A percentile compares a stretch with the other conserved stretches of the same genome.
phyloP scores from a whole-genome alignment of 1,140 invertebrate species.

The Dinoponera quadriceps region DNA sequence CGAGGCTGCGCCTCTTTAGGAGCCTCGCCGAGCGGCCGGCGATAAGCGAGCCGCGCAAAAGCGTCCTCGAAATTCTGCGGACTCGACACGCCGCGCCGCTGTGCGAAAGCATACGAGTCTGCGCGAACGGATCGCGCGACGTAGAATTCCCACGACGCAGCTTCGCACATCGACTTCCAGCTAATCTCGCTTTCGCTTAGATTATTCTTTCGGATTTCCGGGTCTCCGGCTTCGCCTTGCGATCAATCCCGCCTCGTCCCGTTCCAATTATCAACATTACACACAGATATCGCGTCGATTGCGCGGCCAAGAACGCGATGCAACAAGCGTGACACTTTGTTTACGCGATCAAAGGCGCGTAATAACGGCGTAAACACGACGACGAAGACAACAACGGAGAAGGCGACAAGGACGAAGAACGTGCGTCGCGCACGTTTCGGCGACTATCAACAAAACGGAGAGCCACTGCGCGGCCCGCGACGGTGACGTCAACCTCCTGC shows the following conservation, averaged over 20 bases:
- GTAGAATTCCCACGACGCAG: slow-evolving; percentile 50
- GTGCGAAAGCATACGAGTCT: slow-evolving; percentile 52
- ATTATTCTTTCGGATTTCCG: slow-evolving; percentile 21
- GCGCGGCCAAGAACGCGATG: too few species aligned
- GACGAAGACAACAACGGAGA: too few species aligned
- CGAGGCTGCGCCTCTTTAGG: background rate
- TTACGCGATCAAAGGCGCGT: too few species aligned
- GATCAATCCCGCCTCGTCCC: too few species aligned
- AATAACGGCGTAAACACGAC: too few species aligned
- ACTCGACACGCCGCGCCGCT: slow-evolving; percentile 40
- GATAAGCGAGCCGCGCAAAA: slow-evolving; percentile 48
- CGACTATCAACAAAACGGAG: slow-evolving; percentile 80
- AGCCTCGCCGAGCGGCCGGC: background rate
- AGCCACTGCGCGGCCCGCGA: slow-evolving; percentile 73
- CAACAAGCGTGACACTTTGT: too few species aligned
- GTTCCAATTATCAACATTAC: too few species aligned
- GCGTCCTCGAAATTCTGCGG: slow-evolving; percentile 65
- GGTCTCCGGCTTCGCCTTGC: too few species aligned
- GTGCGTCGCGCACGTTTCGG: slow-evolving; percentile 58
- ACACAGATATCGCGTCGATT: too few species aligned
- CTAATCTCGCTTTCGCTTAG: background rate
- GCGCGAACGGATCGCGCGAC: slow-evolving; percentile 27
- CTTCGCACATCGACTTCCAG: slow-evolving; percentile 57
- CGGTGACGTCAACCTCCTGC: slow-evolving; percentile 71
- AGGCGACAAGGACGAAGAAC: background rate